Evolutionary conservation across 2,888 invertebrate species (phyloP).

Genomic region (Timandra comae): DNA sequence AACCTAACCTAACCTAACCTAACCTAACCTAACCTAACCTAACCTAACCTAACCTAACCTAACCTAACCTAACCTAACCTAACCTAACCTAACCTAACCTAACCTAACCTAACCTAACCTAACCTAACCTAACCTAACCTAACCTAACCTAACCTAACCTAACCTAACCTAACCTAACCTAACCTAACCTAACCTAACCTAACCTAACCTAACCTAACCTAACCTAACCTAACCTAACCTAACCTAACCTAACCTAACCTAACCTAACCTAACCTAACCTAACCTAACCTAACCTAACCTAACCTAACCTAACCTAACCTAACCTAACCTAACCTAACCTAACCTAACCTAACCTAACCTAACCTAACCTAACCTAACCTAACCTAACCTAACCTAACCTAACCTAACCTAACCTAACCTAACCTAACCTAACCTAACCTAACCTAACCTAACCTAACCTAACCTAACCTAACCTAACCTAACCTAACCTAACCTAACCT

Average conservation of each 20-base stretch:
- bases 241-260: constrained; percentile 13
- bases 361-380: constrained; percentile 11
- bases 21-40: constrained; percentile 18
- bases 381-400: constrained; percentile 11
- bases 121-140: constrained; percentile 14
- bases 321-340: constrained; percentile 14
- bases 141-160: constrained; percentile 15
- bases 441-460: constrained; percentile 13
- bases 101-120: constrained; percentile 16
- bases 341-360: constrained; percentile 14
- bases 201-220: constrained; percentile 14
- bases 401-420: constrained; percentile 13
- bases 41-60: constrained; percentile 17
- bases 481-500: constrained; percentile 14
- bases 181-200: constrained; percentile 14
- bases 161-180: constrained; percentile 13
- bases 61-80: constrained; percentile 17
- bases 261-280: constrained; percentile 16
- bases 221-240: constrained; percentile 10
- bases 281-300: constrained; percentile 16
- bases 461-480: constrained; percentile 16
- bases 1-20: constrained; percentile 17
- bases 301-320: constrained; percentile 16
- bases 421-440: constrained; percentile 14
- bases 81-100: constrained; percentile 17